These are phyloP conservation scores for Euschistus heros DNA, from an alignment of 1,140 invertebrate genomes.

Conservation along the genomic window DNA sequence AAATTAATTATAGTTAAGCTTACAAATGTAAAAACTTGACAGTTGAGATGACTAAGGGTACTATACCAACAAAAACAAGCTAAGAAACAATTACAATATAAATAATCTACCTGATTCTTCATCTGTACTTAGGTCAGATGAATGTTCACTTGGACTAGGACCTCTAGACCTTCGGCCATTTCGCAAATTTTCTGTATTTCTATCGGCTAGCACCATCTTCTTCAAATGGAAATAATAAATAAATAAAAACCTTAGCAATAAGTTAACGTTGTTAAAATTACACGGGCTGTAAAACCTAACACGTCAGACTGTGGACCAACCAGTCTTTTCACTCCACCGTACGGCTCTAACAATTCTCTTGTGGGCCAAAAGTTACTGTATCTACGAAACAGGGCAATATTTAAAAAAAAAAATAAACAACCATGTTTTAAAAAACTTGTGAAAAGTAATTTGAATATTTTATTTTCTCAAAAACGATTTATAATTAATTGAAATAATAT, in stretches of 20 bases:
- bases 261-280: too few species aligned
- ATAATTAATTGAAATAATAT: too few species aligned
- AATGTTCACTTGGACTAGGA: constrained; percentile 76
- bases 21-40: too few species aligned
- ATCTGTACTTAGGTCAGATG: constrained; percentile 63
- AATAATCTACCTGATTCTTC: constrained; percentile 42
- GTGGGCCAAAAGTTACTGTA: neutral
- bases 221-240: neutral
- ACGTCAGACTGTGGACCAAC: neutral
- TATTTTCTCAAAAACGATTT: too few species aligned
- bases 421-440: too few species aligned
- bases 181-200: constrained; percentile 63
- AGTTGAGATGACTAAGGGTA: too few species aligned
- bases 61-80: too few species aligned
- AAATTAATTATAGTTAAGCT: too few species aligned
- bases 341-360: neutral
- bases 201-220: constrained; percentile 73
- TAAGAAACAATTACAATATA: too few species aligned
- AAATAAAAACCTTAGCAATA: too few species aligned
- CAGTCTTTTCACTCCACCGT: neutral
- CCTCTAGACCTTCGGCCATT: constrained; percentile 77
- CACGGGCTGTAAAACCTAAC: neutral
- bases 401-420: too few species aligned
- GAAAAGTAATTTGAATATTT: too few species aligned
- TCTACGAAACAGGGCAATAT: neutral